A percentile compares a stretch with the other conserved stretches of the same genome.
phyloP scores from a whole-genome alignment of 2,888 invertebrate genomes.

The Drosophila greeni region DNA sequence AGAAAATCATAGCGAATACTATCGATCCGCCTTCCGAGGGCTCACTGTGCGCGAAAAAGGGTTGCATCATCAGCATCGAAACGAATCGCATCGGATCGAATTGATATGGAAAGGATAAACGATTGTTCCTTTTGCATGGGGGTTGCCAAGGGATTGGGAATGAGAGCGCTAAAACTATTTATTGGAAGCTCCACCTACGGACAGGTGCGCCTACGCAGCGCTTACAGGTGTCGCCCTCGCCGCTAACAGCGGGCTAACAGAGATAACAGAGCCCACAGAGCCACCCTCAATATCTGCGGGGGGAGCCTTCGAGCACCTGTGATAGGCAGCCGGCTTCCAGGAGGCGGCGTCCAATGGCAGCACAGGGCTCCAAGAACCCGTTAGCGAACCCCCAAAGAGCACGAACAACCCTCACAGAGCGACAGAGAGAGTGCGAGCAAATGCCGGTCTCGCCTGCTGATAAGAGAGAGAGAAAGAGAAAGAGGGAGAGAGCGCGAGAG shows the following conservation, averaged over 20 bases:
- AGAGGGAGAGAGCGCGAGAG: conserved; percentile 1
- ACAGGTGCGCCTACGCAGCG: conserved; percentile 56
- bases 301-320: conserved; percentile 59
- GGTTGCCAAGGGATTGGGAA: not conserved
- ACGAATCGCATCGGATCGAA: conserved; percentile 12
- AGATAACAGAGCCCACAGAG: conserved; percentile 40
- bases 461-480: conserved; percentile 43
- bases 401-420: conserved; percentile 58
- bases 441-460: conserved; percentile 62
- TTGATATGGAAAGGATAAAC: not conserved
- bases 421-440: conserved; percentile 31
- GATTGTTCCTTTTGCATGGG: not conserved
- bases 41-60: conserved; percentile 4
- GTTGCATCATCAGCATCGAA: conserved; percentile 11
- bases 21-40: not conserved
- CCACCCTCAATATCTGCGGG: conserved; percentile 47
- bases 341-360: conserved; percentile 59
- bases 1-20: too few species aligned
- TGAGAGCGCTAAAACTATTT: conserved; percentile 16
- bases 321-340: conserved; percentile 62
- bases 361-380: conserved; percentile 50
- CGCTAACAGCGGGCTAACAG: conserved; percentile 14
- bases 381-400: conserved; percentile 55
- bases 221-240: conserved; percentile 12
- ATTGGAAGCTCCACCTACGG: conserved; percentile 61